phyloP scores from a whole-genome alignment of 2,113 vertebrate species.

The Ptilonorhynchus violaceus region DNA sequence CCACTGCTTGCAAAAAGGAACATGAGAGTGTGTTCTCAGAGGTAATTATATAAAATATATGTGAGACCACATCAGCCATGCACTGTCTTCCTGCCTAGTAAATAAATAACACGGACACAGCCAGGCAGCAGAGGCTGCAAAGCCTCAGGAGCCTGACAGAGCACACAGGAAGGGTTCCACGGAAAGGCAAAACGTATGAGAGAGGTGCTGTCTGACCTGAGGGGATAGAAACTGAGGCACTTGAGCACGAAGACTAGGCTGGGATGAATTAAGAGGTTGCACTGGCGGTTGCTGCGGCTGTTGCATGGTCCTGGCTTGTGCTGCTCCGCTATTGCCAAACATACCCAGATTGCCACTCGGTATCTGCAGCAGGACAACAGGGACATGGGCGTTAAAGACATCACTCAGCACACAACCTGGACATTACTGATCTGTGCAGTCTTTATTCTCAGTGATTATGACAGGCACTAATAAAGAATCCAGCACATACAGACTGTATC shows the following conservation, averaged over 20 bases:
- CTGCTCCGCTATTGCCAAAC: conserved; percentile 95
- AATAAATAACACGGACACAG: background rate
- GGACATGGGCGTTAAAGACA: background rate
- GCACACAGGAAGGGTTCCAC: background rate
- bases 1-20: background rate
- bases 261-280: conserved; percentile 97
- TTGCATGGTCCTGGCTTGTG: conserved; percentile 90
- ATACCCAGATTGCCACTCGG: conserved; percentile 91
- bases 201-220: conserved; percentile 80
- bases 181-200: background rate
- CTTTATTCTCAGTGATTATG: background rate
- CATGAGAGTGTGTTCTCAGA: accelerated
- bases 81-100: background rate
- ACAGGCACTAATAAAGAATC: background rate
- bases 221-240: conserved; percentile 99
- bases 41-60: background rate
- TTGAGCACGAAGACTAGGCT: conserved; percentile 99
- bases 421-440: background rate
- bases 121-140: background rate
- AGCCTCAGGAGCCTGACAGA: background rate
- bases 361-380: conserved; percentile 76
- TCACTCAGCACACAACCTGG: background rate
- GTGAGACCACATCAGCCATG: background rate
- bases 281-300: conserved; percentile 88
- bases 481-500: background rate